Evolutionary conservation across 2,113 vertebrate species (phyloP).

Genomic region (Microtus pennsylvanicus): DNA sequence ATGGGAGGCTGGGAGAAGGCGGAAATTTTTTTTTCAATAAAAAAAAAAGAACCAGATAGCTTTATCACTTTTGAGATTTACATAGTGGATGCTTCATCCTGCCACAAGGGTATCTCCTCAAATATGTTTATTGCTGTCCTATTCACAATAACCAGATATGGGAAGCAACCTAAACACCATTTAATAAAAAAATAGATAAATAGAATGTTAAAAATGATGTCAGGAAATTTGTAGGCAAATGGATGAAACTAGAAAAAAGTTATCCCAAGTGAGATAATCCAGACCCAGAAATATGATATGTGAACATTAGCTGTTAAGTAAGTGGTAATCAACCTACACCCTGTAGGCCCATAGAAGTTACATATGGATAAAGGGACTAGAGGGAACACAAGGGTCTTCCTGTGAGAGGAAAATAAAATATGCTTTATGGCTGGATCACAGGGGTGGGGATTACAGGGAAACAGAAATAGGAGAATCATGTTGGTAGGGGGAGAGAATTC

Average conservation of each 20-base stretch:
- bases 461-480: not conserved
- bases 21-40: too few species aligned
- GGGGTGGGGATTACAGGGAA: fast-evolving
- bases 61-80: not conserved
- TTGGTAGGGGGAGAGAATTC: not conserved
- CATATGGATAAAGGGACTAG: not conserved
- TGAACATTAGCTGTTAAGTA: not conserved
- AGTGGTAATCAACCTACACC: not conserved
- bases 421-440: not conserved
- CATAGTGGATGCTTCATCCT: not conserved
- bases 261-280: not conserved
- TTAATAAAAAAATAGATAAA: not conserved
- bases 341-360: not conserved
- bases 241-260: not conserved
- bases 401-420: too few species aligned
- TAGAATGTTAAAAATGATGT: not conserved
- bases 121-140: not conserved
- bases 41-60: not conserved
- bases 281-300: not conserved
- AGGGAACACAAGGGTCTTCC: not conserved
- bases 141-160: not conserved
- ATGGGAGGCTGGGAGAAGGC: too few species aligned
- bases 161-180: not conserved
- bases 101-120: not conserved
- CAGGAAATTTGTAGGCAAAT: not conserved